A percentile compares a stretch with the other conserved stretches of the same genome.
These are phyloP conservation scores for Lithophane leautieri DNA, from an alignment of 2,888 invertebrate genomes.

Conservation along the genomic window DNA sequence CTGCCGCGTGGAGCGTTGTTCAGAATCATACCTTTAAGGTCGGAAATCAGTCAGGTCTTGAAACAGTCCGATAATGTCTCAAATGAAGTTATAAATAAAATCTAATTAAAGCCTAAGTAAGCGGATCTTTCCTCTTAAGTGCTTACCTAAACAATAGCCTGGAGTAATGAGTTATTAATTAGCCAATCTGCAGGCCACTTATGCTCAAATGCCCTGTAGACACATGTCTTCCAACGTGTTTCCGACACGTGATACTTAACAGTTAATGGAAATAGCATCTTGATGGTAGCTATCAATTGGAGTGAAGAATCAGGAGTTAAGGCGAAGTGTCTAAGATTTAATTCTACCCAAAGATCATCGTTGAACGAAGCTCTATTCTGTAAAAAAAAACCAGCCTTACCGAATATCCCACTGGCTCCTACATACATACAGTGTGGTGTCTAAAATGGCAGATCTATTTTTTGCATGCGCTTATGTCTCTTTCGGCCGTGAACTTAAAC, in stretches of 20 bases:
- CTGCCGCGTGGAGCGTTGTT: too few relatives aligned
- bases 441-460: not conserved
- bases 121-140: not conserved
- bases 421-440: not conserved
- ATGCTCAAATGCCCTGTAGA: not conserved
- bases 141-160: slow-evolving; percentile 24
- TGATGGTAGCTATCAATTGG: not conserved
- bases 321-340: too few relatives aligned
- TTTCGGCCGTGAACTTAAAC: not conserved
- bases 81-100: not conserved
- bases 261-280: slow-evolving; percentile 4
- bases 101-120: slow-evolving; percentile 12
- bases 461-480: not conserved
- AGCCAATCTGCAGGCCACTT: slow-evolving; percentile 26
- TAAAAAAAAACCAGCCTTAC: not conserved
- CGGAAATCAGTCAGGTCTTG: too few relatives aligned
- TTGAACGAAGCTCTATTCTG: not conserved
- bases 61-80: too few relatives aligned
- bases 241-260: slow-evolving; percentile 22
- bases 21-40: too few relatives aligned
- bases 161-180: slow-evolving; percentile 39
- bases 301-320: not conserved
- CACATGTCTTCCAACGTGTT: slow-evolving; percentile 36
- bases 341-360: not conserved
- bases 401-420: not conserved